A percentile compares a stretch with the other conserved stretches of the same genome.
Conservation (phyloP, 2,113 vertebrate genomes). For the Platanista minor region DNA sequence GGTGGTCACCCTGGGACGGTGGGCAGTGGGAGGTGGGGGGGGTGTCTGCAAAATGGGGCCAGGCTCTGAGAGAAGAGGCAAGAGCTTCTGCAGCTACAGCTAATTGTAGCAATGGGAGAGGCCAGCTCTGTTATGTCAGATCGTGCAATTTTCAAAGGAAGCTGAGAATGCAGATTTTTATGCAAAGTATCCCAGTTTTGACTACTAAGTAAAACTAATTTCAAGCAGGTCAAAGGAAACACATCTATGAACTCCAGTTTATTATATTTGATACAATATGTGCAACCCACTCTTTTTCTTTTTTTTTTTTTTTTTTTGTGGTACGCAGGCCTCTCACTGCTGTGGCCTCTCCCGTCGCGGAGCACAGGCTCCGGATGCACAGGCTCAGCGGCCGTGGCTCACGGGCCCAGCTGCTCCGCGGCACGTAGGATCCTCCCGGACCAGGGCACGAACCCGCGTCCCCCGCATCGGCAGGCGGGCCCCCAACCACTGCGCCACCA, state of each 20-base stretch:
- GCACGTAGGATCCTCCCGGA: too few species aligned
- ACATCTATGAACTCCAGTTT: not conserved
- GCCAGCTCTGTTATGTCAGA: not conserved
- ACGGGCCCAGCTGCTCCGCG: too few species aligned
- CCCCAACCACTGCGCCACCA: too few species aligned
- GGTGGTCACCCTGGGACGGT: too few species aligned
- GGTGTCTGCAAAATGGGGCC: not conserved
- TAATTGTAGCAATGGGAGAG: rapidly evolving
- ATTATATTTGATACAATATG: not conserved
- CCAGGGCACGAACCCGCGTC: too few species aligned
- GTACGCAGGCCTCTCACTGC: too few species aligned
- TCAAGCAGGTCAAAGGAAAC: not conserved
- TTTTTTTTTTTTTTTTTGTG: too few species aligned
- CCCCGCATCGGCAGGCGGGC: too few species aligned
- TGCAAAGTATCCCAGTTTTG: not conserved
- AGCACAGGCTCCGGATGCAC: too few species aligned
- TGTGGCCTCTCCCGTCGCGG: too few species aligned
- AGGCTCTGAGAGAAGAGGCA: not conserved
- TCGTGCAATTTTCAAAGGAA: not conserved
- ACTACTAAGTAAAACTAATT: not conserved
- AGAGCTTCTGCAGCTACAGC: not conserved
- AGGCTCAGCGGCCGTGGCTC: too few species aligned
- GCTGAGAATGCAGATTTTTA: not conserved
- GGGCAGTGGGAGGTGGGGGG: not conserved
- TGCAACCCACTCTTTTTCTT: not conserved